These are phyloP conservation scores for Scaptomyza parva DNA, from an alignment of 2,888 invertebrate species.

Conservation along the genomic window DNA sequence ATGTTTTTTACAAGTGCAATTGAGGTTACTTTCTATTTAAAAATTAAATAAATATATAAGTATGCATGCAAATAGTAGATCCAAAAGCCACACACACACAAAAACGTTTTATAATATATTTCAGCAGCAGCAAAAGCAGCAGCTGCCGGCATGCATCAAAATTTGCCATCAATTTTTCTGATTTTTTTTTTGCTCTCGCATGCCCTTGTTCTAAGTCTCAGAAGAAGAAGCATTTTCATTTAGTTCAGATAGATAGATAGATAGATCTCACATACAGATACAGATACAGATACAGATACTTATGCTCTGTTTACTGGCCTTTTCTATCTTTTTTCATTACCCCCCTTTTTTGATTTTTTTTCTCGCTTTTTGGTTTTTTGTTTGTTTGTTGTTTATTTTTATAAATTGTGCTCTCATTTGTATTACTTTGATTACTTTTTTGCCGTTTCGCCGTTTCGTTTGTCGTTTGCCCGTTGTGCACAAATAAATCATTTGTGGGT, in stretches of 20 bases:
- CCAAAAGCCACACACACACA: conserved; percentile 33
- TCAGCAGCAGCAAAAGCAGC: conserved; percentile 35
- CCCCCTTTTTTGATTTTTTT: not conserved
- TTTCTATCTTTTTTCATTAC: not conserved
- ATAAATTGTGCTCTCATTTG: conserved; percentile 71
- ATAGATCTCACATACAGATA: conserved; percentile 14
- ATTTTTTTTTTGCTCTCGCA: conserved; percentile 46
- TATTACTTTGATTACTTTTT: conserved; percentile 77
- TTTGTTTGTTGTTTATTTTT: conserved; percentile 66
- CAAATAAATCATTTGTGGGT: conserved; percentile 71
- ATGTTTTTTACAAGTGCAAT: conserved; percentile 77
- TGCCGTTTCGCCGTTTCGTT: conserved; percentile 20
- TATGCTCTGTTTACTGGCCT: conserved; percentile 21
- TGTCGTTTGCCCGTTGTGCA: conserved; percentile 41
- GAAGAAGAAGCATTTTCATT: conserved; percentile 42
- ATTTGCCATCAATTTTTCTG: conserved; percentile 74
- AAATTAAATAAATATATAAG: conserved; percentile 72
- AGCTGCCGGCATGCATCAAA: conserved; percentile 76
- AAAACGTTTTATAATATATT: conserved; percentile 29
- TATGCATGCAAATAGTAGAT: conserved; percentile 64
- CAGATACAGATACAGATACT: conserved; percentile 4
- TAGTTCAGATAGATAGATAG: conserved; percentile 29
- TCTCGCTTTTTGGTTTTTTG: conserved; percentile 4
- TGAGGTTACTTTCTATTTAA: conserved; percentile 79
- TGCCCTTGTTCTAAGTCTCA: conserved; percentile 44